These are phyloP conservation scores for Syndactyla subalaris DNA, from an alignment of 2,797 vertebrate genomes.

Conservation along the genomic window DNA sequence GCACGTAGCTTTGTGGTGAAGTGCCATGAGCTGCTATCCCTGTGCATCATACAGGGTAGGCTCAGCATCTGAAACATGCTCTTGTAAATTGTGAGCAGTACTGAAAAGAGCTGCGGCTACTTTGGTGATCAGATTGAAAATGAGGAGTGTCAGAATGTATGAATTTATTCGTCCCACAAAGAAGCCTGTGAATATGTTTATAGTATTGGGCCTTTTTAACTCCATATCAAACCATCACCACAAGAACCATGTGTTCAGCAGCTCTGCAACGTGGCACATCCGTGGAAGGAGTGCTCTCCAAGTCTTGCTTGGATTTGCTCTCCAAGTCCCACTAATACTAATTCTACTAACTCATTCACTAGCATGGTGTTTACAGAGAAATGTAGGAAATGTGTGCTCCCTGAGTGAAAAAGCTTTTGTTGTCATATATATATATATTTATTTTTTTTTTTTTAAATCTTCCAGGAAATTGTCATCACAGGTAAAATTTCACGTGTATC, in stretches of 20 bases:
- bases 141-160: background rate
- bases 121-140: background rate
- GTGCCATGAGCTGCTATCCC: background rate
- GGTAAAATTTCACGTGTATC: background rate
- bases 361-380: background rate
- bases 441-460: background rate
- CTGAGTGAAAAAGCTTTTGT: background rate
- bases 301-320: background rate
- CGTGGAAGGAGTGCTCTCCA: background rate
- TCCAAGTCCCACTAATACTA: background rate
- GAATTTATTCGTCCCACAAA: background rate
- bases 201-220: background rate
- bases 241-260: background rate
- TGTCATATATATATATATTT: background rate
- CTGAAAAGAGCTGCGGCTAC: background rate
- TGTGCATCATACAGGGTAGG: background rate
- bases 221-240: background rate
- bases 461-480: background rate
- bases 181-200: background rate
- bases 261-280: accelerated
- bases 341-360: background rate
- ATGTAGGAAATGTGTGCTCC: background rate
- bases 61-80: background rate
- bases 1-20: background rate
- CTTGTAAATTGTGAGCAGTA: accelerated